Evolutionary conservation across 2,797 vertebrate species (phyloP), one percentile per base, ranked within the genome.

Genomic region (Catamblyrhynchus diadema): DNA sequence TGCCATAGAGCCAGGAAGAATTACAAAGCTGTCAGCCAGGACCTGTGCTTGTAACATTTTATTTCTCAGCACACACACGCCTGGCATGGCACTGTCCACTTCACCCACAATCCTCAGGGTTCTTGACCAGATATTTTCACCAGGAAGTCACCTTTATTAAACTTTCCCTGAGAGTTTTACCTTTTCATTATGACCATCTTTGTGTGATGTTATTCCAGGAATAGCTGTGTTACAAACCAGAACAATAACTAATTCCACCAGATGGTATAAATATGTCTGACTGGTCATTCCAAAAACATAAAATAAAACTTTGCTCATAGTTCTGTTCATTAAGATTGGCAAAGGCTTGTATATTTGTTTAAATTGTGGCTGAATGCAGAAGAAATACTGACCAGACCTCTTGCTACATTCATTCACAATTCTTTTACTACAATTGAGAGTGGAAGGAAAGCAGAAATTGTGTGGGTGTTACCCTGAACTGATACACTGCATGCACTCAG

Each of bases 341-440:
- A 85, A 82, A 75, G 30, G 22, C 10, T 64, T 65, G 13, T 87
- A 47, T 78, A 41, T 86, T 73, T 93, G 71, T 87, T 95, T 93
- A 78, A 94, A 91, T 70, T 39, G 64, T 91, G 48, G 62, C 87
- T 89, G 56, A 84, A 48, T 14, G 37, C 19, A 66, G 28, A 86
- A 93, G 60, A 95, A 94, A 77, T 54, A 67, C 67, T 88, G 86
- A 41, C 62, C 82, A 93, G 92, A 88, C 33, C 50, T 78, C 80
- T 95, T 84, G 11, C 19, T 79, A 9, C 21, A 30, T 51, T 54
- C 35, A 27, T 10, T 57, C 21, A 28, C 10, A 15, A 57, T 19
- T 60, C 22, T 44, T 59, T 47, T 30, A 16, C 11, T 33, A 14
- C 24, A 78, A 8, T 4, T 30, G 45, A 47, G 45, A 44, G 16